These are phyloP conservation scores for Tinea trinotella DNA, from an alignment of 2,888 invertebrate species.

Conservation along the genomic window DNA sequence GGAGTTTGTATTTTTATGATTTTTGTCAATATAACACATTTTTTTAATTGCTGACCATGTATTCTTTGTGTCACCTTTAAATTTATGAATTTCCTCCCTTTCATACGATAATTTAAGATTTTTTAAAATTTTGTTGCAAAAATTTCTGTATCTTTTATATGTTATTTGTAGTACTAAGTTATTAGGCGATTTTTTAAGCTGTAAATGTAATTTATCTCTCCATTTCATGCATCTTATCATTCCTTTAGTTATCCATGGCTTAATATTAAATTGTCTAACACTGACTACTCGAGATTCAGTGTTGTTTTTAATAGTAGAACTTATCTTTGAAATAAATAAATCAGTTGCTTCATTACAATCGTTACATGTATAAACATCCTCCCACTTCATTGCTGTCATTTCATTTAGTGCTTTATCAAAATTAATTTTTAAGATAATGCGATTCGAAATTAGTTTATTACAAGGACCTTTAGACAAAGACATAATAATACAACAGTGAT, in stretches of 20 bases:
- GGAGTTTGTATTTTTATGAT: not conserved
- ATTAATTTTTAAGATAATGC: too few species aligned
- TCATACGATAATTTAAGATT: not conserved
- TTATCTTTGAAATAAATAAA: too few species aligned
- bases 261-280: not conserved
- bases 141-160: conserved; percentile 1
- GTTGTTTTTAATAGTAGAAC: too few species aligned
- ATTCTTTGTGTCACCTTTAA: not conserved
- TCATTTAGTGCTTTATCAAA: too few species aligned
- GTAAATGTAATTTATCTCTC: not conserved
- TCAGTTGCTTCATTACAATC: too few species aligned
- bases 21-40: not conserved
- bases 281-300: too few species aligned
- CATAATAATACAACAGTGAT: too few species aligned
- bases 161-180: not conserved
- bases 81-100: not conserved
- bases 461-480: too few species aligned
- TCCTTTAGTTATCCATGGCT: not conserved
- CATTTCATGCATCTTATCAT: not conserved
- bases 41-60: not conserved
- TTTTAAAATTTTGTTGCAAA: not conserved
- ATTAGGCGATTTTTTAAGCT: not conserved
- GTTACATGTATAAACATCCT: too few species aligned
- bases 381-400: too few species aligned
- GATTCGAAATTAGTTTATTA: too few species aligned